A percentile compares a stretch with the other conserved stretches of the same genome.
Evolutionary conservation across 2,797 vertebrate genomes (phyloP).

Genomic region (Aplochiton taeniatus): DNA sequence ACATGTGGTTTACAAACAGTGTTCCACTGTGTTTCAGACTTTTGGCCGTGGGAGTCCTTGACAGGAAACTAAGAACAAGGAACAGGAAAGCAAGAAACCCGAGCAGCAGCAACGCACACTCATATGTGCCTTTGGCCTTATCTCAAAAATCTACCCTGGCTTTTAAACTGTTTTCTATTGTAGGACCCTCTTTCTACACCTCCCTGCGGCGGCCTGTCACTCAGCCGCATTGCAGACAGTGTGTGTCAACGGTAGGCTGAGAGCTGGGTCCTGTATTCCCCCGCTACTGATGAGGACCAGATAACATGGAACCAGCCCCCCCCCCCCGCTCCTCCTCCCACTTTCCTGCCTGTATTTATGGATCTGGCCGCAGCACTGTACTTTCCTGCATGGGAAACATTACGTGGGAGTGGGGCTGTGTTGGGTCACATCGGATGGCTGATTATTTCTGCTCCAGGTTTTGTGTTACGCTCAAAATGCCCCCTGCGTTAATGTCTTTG

Average conservation of each 20-base stretch:
- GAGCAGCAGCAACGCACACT: conserved; percentile 1
- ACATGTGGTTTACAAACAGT: background rate
- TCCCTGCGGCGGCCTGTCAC: conserved; percentile 35
- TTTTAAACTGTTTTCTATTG: conserved; percentile 49
- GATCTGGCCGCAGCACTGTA: background rate
- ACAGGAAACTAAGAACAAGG: background rate
- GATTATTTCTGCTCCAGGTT: conserved; percentile 19
- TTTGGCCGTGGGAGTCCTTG: background rate
- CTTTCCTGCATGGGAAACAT: conserved; percentile 10
- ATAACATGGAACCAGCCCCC: conserved; percentile 21
- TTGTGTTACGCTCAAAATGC: conserved; percentile 8
- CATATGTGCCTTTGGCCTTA: conserved; percentile 29
- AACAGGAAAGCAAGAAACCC: background rate
- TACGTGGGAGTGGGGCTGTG: background rate
- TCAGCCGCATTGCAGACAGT: conserved; percentile 45
- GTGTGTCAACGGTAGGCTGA: conserved; percentile 46
- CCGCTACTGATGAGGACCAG: conserved; percentile 42
- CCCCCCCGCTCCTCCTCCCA: too few species aligned
- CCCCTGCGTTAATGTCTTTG: conserved; percentile 35
- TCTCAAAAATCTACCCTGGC: conserved; percentile 53
- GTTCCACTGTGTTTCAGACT: background rate
- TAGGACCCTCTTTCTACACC: conserved; percentile 38
- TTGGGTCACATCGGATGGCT: background rate
- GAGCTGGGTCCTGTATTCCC: conserved; percentile 40
- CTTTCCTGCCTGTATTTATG: background rate